Conservation (phyloP, 2,797 vertebrate species). For the Amphiprion clarkii region DNA sequence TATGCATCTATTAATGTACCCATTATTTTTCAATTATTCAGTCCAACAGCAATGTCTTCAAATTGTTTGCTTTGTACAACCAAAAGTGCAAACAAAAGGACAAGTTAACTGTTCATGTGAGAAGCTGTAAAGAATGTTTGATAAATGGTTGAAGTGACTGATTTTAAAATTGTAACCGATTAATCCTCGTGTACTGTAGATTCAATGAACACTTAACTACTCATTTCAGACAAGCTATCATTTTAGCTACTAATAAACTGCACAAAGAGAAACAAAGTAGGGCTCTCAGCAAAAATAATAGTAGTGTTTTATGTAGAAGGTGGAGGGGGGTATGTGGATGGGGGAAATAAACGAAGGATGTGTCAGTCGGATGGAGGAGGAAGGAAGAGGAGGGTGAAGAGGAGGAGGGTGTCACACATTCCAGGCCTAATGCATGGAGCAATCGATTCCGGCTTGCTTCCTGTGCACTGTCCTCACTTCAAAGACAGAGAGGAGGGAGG, state of each 20-base stretch:
- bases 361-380: conserved; percentile 48
- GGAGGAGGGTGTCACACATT: conserved; percentile 79
- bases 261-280: conserved; percentile 13
- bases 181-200: not conserved
- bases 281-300: not conserved
- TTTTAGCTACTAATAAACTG: not conserved
- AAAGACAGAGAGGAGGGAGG: conserved; percentile 62
- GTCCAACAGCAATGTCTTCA: no score
- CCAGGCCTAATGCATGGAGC: conserved; percentile 79
- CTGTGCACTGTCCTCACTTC: conserved; percentile 74
- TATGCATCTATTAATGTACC: no score
- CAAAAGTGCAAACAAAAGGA: no score
- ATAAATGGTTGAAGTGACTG: no score
- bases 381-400: conserved; percentile 45
- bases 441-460: conserved; percentile 81
- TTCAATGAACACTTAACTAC: not conserved
- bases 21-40: no score
- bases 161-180: no score
- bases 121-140: no score
- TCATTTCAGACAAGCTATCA: no score
- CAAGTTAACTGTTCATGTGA: no score
- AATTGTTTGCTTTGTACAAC: no score
- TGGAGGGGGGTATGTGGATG: conserved; percentile 12
- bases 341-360: conserved; percentile 46
- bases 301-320: not conserved